phyloP scores from a whole-genome alignment of 2,113 vertebrate species.

The Hemibagrus wyckioides region DNA sequence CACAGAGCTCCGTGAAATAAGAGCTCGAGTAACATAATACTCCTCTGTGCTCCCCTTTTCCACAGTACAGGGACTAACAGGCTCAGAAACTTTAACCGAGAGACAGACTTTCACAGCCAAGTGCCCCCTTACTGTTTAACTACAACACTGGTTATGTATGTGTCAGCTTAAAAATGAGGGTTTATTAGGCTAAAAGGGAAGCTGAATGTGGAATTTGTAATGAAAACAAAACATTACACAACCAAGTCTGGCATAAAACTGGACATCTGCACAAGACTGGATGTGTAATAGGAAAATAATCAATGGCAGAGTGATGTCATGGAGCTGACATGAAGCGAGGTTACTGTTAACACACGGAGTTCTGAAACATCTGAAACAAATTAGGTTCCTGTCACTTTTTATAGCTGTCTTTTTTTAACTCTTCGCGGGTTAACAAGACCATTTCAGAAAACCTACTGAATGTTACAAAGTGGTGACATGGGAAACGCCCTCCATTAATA shows the following conservation, averaged over 20 bases:
- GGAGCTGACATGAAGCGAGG: neutral
- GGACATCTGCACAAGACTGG: no score
- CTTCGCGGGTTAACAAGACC: neutral
- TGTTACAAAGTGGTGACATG: neutral
- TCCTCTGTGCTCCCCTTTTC: conserved; percentile 16
- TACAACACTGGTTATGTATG: neutral
- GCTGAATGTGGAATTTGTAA: neutral
- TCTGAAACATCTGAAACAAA: neutral
- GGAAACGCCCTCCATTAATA: neutral
- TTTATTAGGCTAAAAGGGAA: neutral
- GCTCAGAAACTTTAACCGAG: neutral
- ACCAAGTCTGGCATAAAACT: neutral
- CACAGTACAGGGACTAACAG: neutral
- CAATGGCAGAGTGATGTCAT: neutral
- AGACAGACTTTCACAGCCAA: neutral
- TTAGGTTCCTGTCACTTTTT: neutral
- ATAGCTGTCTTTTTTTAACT: neutral
- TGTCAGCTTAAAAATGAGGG: neutral
- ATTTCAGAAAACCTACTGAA: neutral
- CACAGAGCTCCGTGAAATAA: conserved; percentile 24
- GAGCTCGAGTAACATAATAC: conserved; percentile 43
- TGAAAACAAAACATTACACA: neutral
- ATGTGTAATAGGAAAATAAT: neutral
- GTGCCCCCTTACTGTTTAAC: neutral
- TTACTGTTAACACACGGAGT: neutral